Conservation (phyloP, 2,797 vertebrate genomes). For the Thripadectes ignobilis region DNA sequence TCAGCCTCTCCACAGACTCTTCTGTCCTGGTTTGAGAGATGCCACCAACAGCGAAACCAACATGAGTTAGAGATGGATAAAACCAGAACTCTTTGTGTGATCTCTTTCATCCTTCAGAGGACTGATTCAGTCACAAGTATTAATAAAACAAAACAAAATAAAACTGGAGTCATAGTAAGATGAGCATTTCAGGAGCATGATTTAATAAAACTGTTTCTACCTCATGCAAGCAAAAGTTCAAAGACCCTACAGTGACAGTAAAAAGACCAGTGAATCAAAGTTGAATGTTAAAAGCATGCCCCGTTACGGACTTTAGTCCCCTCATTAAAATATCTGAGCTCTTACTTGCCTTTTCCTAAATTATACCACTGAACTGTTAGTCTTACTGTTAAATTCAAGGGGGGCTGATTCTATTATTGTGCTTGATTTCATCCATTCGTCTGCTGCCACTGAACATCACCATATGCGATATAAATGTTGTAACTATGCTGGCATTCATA, state of each 20-base stretch:
- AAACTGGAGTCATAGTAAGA: background rate
- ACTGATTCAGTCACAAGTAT: background rate
- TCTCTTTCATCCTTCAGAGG: background rate
- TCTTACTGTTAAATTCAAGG: constrained; percentile 13
- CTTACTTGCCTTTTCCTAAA: background rate
- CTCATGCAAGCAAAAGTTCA: background rate
- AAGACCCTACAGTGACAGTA: background rate
- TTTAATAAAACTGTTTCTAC: background rate
- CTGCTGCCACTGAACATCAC: constrained; percentile 34
- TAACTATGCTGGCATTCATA: constrained; percentile 29
- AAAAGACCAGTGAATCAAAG: background rate
- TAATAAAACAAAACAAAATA: background rate
- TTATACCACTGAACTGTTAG: background rate
- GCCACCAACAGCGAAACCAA: background rate
- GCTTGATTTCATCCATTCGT: constrained; percentile 42
- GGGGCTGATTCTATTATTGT: background rate
- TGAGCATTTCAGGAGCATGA: background rate
- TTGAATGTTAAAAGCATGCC: background rate
- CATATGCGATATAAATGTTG: background rate
- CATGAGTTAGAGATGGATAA: background rate
- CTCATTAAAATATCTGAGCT: background rate
- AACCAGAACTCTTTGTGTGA: background rate
- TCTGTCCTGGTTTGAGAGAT: background rate
- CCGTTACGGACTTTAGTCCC: background rate
- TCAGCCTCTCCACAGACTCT: background rate